Conservation (phyloP, 2,113 vertebrate genomes). For the Anhinga anhinga region DNA sequence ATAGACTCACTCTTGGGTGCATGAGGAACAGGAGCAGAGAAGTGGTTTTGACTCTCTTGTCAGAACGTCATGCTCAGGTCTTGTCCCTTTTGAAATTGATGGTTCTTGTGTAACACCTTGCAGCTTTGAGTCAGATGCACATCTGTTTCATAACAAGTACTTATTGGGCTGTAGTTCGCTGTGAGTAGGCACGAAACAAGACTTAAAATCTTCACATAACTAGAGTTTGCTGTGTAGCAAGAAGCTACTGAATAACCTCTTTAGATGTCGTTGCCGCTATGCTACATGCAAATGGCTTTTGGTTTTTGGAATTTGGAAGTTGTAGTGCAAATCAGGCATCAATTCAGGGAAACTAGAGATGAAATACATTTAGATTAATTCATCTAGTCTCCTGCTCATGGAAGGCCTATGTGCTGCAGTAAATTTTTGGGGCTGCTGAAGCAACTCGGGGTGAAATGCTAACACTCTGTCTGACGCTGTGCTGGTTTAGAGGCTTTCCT, state of each 20-base stretch:
- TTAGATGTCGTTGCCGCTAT: not conserved
- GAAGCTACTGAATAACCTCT: not conserved
- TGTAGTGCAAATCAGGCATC: not conserved
- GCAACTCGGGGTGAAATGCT: not conserved
- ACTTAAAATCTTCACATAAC: not conserved
- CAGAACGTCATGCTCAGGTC: accelerated
- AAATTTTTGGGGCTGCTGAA: not conserved
- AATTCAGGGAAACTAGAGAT: not conserved
- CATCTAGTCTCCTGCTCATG: not conserved
- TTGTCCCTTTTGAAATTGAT: not conserved
- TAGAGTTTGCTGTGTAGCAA: not conserved
- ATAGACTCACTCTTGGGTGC: not conserved
- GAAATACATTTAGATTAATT: not conserved
- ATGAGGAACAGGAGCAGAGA: not conserved
- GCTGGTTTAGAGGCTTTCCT: not conserved
- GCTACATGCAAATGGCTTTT: not conserved
- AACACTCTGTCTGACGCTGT: not conserved
- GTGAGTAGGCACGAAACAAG: not conserved
- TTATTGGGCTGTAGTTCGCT: not conserved
- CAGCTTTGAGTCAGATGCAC: not conserved
- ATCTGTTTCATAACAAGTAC: not conserved
- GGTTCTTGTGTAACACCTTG: not conserved
- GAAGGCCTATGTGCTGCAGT: not conserved
- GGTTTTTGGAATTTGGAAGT: not conserved
- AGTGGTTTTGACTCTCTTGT: not conserved